phyloP scores from a whole-genome alignment of 2,888 invertebrate species.

The Clepsis dumicolana region DNA sequence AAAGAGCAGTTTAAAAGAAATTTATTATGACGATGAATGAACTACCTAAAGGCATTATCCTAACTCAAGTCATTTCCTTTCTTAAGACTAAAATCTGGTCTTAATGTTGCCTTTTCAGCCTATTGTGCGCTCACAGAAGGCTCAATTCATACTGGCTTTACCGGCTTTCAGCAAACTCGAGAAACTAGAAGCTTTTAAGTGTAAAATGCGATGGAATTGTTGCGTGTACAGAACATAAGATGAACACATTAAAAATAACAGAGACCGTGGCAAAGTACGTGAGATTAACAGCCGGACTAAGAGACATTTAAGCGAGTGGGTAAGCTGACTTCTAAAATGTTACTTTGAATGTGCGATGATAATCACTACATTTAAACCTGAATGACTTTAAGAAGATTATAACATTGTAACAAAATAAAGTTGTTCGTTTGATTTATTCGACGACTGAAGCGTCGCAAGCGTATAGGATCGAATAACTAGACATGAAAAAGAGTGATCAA shows the following conservation, averaged over 20 bases:
- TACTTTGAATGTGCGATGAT: too few species aligned
- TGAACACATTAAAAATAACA: conserved; percentile 30
- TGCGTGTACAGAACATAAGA: conserved; percentile 52
- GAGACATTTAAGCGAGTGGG: too few species aligned
- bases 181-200: conserved; percentile 75
- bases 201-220: conserved; percentile 63
- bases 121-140: conserved; percentile 68
- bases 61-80: conserved; percentile 72
- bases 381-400: too few species aligned
- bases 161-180: conserved; percentile 74
- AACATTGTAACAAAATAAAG: too few species aligned
- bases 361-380: too few species aligned
- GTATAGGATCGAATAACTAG: too few species aligned
- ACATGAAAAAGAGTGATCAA: too few species aligned
- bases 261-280: background rate
- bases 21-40: conserved; percentile 36
- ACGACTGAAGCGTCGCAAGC: too few species aligned
- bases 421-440: too few species aligned
- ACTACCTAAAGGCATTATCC: conserved; percentile 48
- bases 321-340: too few species aligned
- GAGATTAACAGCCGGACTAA: background rate
- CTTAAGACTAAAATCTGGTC: conserved; percentile 73
- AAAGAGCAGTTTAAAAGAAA: conserved; percentile 24
- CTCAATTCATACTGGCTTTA: conserved; percentile 71
- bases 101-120: conserved; percentile 75